These are phyloP conservation scores for Trachymyrmex septentrionalis DNA, from an alignment of 1,140 invertebrate genomes.

Conservation along the genomic window DNA sequence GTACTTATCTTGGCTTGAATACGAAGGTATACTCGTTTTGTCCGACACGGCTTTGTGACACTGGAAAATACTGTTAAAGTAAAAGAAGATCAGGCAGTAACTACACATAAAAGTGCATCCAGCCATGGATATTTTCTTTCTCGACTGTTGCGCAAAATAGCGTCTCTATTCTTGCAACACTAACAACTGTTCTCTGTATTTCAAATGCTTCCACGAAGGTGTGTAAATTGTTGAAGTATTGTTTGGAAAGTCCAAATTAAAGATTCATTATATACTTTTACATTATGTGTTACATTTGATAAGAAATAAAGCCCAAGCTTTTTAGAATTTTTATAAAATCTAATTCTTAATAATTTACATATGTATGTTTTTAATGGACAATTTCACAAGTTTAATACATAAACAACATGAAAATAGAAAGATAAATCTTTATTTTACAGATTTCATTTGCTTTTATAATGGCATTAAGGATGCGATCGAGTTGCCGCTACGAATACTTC, in stretches of 20 bases:
- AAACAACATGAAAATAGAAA: not conserved
- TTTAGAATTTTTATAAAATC: constrained; percentile 8
- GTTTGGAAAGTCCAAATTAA: constrained; percentile 28
- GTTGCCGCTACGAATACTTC: too few relatives aligned
- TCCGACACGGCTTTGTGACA: constrained; percentile 44
- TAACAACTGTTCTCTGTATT: constrained; percentile 52
- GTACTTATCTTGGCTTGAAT: not conserved
- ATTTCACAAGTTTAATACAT: not conserved
- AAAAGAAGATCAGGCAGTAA: constrained; percentile 42
- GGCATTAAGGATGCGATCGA: not conserved
- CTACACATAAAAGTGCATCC: constrained; percentile 42
- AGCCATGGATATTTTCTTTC: constrained; percentile 33
- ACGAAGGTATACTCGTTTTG: constrained; percentile 7
- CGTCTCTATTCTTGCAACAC: constrained; percentile 41
- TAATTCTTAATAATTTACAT: not conserved
- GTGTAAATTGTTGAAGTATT: constrained; percentile 44
- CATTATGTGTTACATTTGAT: not conserved
- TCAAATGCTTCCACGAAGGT: constrained; percentile 47
- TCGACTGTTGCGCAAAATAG: constrained; percentile 51
- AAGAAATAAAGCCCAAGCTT: not conserved
- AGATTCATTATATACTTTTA: constrained; percentile 8
- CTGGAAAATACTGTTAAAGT: constrained; percentile 51
- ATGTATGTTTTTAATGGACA: not conserved
- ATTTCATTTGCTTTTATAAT: not conserved
- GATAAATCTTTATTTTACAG: not conserved